Percentiles rank a stretch among this genome's conserved stretches.
These are phyloP conservation scores for Drosophila neocordata DNA, from an alignment of 1,140 invertebrate genomes.

Conservation along the genomic window DNA sequence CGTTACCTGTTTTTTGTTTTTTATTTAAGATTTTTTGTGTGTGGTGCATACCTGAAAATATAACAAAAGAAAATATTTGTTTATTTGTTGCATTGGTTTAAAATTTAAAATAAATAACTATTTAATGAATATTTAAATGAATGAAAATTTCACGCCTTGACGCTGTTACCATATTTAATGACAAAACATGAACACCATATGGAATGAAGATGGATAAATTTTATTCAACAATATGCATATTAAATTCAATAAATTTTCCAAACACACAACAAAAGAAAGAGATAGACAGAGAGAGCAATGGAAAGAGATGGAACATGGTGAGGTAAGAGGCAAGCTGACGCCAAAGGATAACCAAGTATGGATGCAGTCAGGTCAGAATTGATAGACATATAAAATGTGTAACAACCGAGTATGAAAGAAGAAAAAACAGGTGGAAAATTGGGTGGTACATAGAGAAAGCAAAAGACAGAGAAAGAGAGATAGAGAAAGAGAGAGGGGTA, in stretches of 20 bases:
- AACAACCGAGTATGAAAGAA: constrained; percentile 22
- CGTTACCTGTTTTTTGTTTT: neutral
- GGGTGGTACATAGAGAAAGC: constrained; percentile 4
- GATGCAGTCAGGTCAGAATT: constrained; percentile 45
- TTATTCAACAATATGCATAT: constrained; percentile 73
- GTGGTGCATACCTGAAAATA: constrained; percentile 2
- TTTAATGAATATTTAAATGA: constrained; percentile 1
- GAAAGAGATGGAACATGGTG: neutral
- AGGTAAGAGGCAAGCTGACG: constrained; percentile 29
- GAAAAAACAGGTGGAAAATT: constrained; percentile 34
- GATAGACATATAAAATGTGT: constrained; percentile 45
- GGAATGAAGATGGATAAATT: constrained; percentile 60
- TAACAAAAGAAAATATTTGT: neutral
- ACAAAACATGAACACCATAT: constrained; percentile 43
- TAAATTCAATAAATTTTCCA: constrained; percentile 76
- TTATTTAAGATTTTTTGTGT: neutral
- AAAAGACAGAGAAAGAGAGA: neutral
- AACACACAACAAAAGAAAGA: constrained; percentile 5
- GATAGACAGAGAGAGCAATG: neutral
- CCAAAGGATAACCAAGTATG: constrained; percentile 52
- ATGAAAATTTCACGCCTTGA: constrained; percentile 38
- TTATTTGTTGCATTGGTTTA: neutral
- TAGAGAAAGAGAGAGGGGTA: too few relatives aligned
- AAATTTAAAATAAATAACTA: neutral
- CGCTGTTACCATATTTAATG: constrained; percentile 50